phyloP scores from a whole-genome alignment of 2,113 vertebrate genomes.

The Mohoua ochrocephala region DNA sequence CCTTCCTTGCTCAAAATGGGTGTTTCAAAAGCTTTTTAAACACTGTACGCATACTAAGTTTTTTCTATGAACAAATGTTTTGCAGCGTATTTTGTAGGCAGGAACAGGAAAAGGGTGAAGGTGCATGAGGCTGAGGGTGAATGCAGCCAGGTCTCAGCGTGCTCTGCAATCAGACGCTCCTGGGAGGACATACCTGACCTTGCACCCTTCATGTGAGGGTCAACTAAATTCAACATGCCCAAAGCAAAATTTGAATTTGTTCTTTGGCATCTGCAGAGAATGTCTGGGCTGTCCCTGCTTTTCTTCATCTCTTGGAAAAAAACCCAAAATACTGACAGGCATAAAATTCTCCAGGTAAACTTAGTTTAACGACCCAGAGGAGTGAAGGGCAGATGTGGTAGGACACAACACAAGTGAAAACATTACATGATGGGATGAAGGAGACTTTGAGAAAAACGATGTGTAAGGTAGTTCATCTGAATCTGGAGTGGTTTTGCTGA shows the following conservation, averaged over 20 bases:
- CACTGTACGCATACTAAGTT: fast-evolving
- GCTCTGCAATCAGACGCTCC: background rate
- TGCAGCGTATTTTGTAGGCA: background rate
- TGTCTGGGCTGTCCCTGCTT: background rate
- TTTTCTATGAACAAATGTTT: background rate
- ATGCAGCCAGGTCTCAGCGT: background rate
- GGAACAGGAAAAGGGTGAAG: background rate
- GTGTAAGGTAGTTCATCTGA: background rate
- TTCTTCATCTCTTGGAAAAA: background rate
- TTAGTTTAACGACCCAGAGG: background rate
- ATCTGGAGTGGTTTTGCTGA: background rate
- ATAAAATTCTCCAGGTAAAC: background rate
- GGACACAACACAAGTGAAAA: background rate
- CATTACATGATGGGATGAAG: background rate
- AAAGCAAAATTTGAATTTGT: background rate
- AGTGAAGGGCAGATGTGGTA: background rate
- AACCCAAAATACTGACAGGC: fast-evolving
- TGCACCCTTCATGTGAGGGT: background rate
- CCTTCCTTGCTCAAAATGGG: background rate
- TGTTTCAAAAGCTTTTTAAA: background rate
- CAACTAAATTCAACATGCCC: background rate
- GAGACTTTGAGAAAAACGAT: background rate
- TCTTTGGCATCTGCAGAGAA: background rate
- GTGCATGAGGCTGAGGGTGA: background rate
- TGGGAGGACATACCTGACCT: background rate